phyloP scores from a whole-genome alignment of 2,888 invertebrate genomes.

The Listrodromus nycthemerus region DNA sequence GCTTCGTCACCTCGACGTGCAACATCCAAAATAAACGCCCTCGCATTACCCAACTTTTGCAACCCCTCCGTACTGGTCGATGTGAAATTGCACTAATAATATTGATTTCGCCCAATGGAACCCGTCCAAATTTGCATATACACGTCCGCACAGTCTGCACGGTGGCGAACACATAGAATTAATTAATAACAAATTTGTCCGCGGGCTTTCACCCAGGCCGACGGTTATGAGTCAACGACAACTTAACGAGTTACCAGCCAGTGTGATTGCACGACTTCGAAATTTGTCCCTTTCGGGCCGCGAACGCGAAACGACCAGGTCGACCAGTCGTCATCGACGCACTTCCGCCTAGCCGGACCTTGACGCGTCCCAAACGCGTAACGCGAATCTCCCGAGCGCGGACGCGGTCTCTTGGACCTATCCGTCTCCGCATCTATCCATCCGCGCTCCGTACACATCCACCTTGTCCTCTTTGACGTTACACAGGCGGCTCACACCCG shows the following conservation, averaged over 20 bases:
- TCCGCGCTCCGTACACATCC: conserved; percentile 3
- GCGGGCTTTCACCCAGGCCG: neutral
- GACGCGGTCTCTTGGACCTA: neutral
- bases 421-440: conserved; percentile 12
- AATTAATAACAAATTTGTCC: conserved; percentile 17
- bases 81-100: neutral
- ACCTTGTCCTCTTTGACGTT: conserved; percentile 34
- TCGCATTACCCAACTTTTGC: neutral
- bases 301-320: neutral
- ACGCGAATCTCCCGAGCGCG: conserved; percentile 31
- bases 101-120: neutral
- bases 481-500: conserved; percentile 57
- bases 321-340: conserved; percentile 1
- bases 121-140: neutral
- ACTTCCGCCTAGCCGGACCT: conserved; percentile 4
- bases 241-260: neutral
- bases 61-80: neutral
- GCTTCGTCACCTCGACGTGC: neutral
- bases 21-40: neutral
- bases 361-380: conserved; percentile 42
- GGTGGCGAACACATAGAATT: neutral
- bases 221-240: neutral
- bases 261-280: neutral
- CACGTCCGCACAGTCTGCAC: neutral
- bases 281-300: neutral